phyloP scores from a whole-genome alignment of 2,888 invertebrate species.

The Apamea monoglypha region DNA sequence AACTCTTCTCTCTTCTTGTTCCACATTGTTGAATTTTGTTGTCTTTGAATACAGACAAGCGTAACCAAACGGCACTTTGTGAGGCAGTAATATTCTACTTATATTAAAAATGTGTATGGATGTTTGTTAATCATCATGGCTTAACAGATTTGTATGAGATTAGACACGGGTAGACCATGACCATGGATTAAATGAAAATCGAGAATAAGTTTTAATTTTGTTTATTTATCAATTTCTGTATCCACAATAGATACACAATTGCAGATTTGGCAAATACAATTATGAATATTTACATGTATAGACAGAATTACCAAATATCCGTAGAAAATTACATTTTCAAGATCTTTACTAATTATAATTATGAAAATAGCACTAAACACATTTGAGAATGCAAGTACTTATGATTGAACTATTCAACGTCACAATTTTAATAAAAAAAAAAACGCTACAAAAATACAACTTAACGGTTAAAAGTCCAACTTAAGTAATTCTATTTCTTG shows the following conservation, averaged over 20 bases:
- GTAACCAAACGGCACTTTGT: not conserved
- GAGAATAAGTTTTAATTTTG: constrained; percentile 73
- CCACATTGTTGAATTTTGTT: not conserved
- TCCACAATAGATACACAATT: constrained; percentile 87
- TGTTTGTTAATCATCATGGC: not conserved
- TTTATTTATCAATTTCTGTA: constrained; percentile 91
- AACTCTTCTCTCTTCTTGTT: too few relatives aligned
- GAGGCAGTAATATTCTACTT: not conserved
- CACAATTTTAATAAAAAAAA: constrained; percentile 54
- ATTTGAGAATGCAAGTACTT: constrained; percentile 52
- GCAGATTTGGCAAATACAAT: constrained; percentile 81
- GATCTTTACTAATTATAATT: constrained; percentile 58
- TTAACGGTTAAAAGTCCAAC: constrained; percentile 70
- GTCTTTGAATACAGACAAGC: not conserved
- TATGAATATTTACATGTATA: constrained; percentile 80
- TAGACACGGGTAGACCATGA: not conserved
- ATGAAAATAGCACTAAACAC: constrained; percentile 61
- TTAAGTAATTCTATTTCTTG: constrained; percentile 76
- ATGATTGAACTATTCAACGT: constrained; percentile 52
- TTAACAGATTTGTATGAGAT: not conserved
- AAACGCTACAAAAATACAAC: constrained; percentile 80
- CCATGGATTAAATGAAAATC: constrained; percentile 56
- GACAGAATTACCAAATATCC: constrained; percentile 66
- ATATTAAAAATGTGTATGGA: not conserved
- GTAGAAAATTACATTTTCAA: constrained; percentile 74